Evolutionary conservation across 2,888 invertebrate species (phyloP).

Genomic region (Latheticus oryzae): DNA sequence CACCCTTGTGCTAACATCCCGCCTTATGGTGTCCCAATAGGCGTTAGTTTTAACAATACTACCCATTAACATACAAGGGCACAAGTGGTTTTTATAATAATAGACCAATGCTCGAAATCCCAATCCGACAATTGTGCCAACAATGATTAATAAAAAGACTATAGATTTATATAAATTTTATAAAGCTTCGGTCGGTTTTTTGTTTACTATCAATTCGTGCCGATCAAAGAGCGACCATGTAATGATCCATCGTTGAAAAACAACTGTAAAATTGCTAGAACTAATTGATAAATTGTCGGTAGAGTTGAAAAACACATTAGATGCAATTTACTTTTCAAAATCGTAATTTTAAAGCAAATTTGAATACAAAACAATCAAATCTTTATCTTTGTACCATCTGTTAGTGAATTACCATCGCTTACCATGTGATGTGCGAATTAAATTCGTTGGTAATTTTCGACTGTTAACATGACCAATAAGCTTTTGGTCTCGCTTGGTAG

Average conservation of each 20-base stretch:
- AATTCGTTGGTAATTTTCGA: slow-evolving; percentile 5
- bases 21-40: slow-evolving; percentile 45
- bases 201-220: no score
- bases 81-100: slow-evolving; percentile 37
- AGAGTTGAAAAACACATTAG: slow-evolving; percentile 31
- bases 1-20: slow-evolving; percentile 42
- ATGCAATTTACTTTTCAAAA: no score
- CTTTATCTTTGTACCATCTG: no score
- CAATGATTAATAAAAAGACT: no score
- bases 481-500: slow-evolving; percentile 18
- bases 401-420: slow-evolving; percentile 24
- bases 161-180: no score
- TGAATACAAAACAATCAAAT: no score
- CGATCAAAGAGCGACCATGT: slow-evolving; percentile 40
- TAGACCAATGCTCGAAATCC: no score
- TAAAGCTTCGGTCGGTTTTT: no score
- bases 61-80: slow-evolving; percentile 25
- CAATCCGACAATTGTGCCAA: no score
- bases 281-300: slow-evolving; percentile 42
- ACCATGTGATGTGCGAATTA: slow-evolving; percentile 20
- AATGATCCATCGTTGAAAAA: slow-evolving; percentile 39
- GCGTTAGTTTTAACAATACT: slow-evolving; percentile 42
- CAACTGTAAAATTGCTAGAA: slow-evolving; percentile 42
- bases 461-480: slow-evolving; percentile 20
- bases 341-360: no score